Evolutionary conservation across 1,140 invertebrate genomes (phyloP).

Genomic region (Drosophila virilis): DNA sequence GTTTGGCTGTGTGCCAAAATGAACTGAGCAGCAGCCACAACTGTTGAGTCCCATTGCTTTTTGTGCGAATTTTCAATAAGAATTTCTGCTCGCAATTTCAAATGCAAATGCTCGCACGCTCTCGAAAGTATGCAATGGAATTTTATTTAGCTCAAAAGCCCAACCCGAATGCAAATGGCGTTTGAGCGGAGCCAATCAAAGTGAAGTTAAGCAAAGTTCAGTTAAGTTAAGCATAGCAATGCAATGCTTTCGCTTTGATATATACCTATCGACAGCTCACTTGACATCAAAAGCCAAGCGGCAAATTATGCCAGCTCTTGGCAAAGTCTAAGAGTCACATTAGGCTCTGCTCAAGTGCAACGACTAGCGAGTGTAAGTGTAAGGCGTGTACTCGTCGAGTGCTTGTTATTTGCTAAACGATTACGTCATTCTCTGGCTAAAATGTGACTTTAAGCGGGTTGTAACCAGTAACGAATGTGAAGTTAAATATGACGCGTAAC

Average conservation of each 20-base stretch:
- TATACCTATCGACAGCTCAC: slow-evolving; percentile 13
- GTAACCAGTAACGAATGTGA: background rate
- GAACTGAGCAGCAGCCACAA: slow-evolving; percentile 9
- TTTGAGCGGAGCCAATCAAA: slow-evolving; percentile 16
- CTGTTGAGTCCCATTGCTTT: slow-evolving; percentile 25
- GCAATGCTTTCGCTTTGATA: slow-evolving; percentile 5
- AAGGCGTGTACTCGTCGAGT: slow-evolving; percentile 3
- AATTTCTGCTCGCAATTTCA: slow-evolving; percentile 22
- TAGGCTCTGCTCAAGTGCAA: slow-evolving; percentile 5
- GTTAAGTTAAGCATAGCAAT: slow-evolving; percentile 3
- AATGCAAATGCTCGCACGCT: slow-evolving; percentile 24
- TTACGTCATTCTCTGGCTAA: background rate
- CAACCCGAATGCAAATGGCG: slow-evolving; percentile 2
- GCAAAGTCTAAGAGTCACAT: slow-evolving; percentile 6
- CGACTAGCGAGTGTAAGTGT: background rate
- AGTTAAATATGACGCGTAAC: background rate
- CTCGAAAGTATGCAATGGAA: slow-evolving; percentile 31
- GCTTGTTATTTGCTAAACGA: slow-evolving; percentile 8
- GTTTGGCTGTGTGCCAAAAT: slow-evolving; percentile 37
- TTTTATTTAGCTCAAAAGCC: slow-evolving; percentile 19
- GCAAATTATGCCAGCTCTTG: slow-evolving; percentile 16
- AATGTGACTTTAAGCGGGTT: background rate
- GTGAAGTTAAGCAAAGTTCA: background rate
- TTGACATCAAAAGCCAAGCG: slow-evolving; percentile 35
- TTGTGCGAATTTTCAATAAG: slow-evolving; percentile 31